A percentile compares a stretch with the other conserved stretches of the same genome.
phyloP scores from a whole-genome alignment of 2,888 invertebrate genomes.

The Nemurella pictetii region DNA sequence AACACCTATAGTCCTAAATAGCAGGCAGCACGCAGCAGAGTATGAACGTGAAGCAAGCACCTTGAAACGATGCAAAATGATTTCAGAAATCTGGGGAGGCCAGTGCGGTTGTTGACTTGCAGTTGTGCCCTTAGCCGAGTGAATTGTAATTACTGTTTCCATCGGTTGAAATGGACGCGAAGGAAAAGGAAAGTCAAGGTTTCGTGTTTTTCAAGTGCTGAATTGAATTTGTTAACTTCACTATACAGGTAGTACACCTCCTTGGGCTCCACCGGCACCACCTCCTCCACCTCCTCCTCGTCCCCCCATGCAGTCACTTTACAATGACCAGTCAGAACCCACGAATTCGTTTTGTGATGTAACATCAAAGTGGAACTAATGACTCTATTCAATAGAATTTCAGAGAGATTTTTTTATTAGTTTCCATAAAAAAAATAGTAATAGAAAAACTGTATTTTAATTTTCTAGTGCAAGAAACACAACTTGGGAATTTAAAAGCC shows the following conservation, averaged over 20 bases:
- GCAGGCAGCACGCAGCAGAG: neutral
- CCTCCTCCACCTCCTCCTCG: neutral
- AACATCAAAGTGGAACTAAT: conserved; percentile 25
- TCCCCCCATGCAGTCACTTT: neutral
- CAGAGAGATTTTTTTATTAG: neutral
- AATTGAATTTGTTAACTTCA: conserved; percentile 9
- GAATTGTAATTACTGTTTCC: neutral
- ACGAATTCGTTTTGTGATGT: neutral
- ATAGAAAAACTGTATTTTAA: conserved; percentile 3
- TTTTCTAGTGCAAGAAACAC: neutral
- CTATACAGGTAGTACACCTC: neutral
- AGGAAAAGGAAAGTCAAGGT: conserved; percentile 13
- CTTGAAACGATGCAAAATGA: neutral
- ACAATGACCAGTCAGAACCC: neutral
- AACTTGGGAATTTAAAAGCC: neutral
- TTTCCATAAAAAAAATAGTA: neutral
- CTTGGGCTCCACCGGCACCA: neutral
- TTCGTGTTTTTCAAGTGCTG: neutral
- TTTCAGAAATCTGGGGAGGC: neutral
- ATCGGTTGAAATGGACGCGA: neutral
- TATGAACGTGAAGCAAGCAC: neutral
- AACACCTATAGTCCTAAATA: neutral
- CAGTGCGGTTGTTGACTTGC: neutral
- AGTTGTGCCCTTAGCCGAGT: neutral
- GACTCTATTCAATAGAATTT: conserved; percentile 20